Percentiles rank a stretch among this genome's conserved stretches.
Evolutionary conservation across 1,140 invertebrate genomes (phyloP).

Genomic region (Brachionus manjavacas): DNA sequence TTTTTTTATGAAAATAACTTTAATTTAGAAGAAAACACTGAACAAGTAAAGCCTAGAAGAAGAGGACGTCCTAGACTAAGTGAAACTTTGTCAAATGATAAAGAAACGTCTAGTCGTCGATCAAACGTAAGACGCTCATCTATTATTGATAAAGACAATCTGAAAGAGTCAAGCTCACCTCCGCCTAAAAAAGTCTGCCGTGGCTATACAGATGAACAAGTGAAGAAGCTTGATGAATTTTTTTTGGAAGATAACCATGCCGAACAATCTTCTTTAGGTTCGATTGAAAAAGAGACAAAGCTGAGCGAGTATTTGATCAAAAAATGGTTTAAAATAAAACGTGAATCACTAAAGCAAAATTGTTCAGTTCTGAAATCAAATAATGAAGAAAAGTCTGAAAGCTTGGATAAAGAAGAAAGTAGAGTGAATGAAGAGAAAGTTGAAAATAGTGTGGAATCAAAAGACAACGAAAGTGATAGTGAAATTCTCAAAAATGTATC

Average conservation of each 20-base stretch:
- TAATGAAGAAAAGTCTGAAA: not conserved
- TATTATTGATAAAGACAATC: not conserved
- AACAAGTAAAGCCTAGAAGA: not conserved
- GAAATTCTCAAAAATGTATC: not conserved
- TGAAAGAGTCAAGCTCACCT: not conserved
- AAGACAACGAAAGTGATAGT: not conserved
- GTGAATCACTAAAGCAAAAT: not conserved
- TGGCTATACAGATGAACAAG: not conserved
- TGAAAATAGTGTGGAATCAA: not conserved
- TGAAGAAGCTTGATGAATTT: not conserved
- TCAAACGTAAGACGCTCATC: not conserved
- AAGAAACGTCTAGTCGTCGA: not conserved
- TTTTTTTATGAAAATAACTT: not conserved
- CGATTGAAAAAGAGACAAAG: not conserved
- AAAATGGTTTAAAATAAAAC: constrained; percentile 20
- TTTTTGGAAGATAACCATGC: not conserved
- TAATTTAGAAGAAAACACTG: not conserved
- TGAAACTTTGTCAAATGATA: not conserved
- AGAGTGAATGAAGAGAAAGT: not conserved
- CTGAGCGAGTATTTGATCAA: constrained; percentile 2
- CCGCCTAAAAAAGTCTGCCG: not conserved
- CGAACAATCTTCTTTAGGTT: not conserved
- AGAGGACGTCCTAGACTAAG: not conserved
- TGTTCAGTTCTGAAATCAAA: not conserved
- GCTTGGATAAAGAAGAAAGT: not conserved